Evolutionary conservation across 2,113 vertebrate species (phyloP).

Genomic region (Notiomystis cincta): DNA sequence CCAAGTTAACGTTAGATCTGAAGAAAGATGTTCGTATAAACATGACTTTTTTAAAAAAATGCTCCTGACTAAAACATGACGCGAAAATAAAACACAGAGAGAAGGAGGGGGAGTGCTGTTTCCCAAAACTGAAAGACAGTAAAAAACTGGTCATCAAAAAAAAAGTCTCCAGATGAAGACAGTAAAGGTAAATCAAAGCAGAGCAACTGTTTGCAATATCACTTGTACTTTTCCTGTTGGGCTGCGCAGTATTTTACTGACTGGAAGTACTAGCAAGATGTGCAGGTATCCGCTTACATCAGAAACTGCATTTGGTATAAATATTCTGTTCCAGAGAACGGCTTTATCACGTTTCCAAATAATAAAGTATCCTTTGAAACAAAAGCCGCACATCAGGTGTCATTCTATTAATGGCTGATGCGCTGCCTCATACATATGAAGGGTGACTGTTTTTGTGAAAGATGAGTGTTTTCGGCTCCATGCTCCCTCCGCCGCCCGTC

Average conservation of each 20-base stretch:
- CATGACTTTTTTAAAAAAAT: neutral
- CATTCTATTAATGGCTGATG: neutral
- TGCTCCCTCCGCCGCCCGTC: neutral
- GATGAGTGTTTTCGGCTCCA: neutral
- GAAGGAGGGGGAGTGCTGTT: neutral
- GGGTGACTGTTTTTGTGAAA: neutral
- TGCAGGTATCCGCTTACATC: slow-evolving; percentile 35
- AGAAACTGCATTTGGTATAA: neutral
- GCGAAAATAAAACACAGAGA: neutral
- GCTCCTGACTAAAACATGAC: neutral
- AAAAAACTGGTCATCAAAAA: neutral
- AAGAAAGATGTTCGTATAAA: neutral
- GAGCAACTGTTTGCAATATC: slow-evolving; percentile 32
- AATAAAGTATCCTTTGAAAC: slow-evolving; percentile 15
- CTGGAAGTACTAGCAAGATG: slow-evolving; percentile 12
- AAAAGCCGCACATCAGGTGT: slow-evolving; percentile 16
- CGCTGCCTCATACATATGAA: neutral
- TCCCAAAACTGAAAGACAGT: slow-evolving; percentile 5
- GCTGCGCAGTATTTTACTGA: neutral
- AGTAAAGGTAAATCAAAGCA: slow-evolving; percentile 60
- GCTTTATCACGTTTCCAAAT: neutral
- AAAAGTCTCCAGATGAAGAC: slow-evolving; percentile 29
- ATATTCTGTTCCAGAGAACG: neutral
- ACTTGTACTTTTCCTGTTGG: slow-evolving; percentile 26
- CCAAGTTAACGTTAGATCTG: neutral